Conservation (phyloP, 2,797 vertebrate species). For the Antrozous pallidus region DNA sequence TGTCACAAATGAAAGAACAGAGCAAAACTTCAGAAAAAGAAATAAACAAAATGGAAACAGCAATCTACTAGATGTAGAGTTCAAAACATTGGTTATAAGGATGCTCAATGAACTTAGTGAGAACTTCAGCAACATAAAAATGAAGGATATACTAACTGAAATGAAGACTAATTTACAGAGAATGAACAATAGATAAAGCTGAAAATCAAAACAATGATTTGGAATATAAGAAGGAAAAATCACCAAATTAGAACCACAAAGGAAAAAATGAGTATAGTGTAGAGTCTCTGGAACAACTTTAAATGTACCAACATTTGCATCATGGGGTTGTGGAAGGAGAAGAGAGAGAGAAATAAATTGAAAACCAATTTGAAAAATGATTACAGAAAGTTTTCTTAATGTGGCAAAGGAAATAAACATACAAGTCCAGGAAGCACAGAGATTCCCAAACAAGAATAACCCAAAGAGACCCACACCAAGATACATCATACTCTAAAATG, state of each 20-base stretch:
- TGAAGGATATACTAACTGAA: neutral
- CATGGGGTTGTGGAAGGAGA: neutral
- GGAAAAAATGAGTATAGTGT: neutral
- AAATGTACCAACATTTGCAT: neutral
- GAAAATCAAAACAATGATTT: neutral
- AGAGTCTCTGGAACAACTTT: neutral
- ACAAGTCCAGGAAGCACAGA: neutral
- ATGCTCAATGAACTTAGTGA: neutral
- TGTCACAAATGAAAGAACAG: neutral
- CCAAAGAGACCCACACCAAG: neutral
- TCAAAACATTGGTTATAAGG: neutral
- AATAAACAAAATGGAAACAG: neutral
- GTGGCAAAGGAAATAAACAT: neutral
- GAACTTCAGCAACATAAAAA: neutral
- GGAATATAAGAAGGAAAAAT: neutral
- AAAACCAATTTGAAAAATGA: neutral
- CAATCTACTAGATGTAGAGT: neutral
- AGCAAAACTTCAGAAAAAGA: neutral
- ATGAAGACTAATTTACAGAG: neutral
- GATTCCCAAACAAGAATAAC: neutral
- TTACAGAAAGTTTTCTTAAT: neutral
- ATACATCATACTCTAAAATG: neutral
- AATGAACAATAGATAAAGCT: neutral
- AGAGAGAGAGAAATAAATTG: neutral
- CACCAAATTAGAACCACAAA: neutral